These are phyloP conservation scores for Arctocebus calabarensis DNA, from an alignment of 2,797 vertebrate species.

Conservation along the genomic window DNA sequence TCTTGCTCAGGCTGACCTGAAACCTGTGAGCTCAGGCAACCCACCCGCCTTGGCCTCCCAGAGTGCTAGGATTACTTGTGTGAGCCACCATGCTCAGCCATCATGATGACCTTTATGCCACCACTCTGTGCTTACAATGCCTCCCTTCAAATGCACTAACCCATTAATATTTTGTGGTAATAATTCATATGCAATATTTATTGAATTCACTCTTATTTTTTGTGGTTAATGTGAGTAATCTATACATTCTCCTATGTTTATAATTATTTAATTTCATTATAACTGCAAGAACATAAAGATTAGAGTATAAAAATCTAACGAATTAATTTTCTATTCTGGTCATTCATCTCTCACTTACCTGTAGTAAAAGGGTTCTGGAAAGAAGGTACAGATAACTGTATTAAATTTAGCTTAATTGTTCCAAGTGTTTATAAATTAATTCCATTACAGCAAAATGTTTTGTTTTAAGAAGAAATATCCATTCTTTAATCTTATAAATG, in stretches of 20 bases:
- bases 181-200: background rate
- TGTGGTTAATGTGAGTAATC: background rate
- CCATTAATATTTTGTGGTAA: background rate
- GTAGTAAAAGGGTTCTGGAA: background rate
- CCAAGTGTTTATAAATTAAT: background rate
- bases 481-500: background rate
- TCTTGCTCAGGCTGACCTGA: too few relatives aligned
- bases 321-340: slow-evolving; percentile 2
- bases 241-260: background rate
- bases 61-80: too few relatives aligned
- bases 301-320: slow-evolving; percentile 1
- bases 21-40: too few relatives aligned
- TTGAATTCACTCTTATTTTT: background rate
- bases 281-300: background rate
- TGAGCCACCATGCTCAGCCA: too few relatives aligned
- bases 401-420: slow-evolving; percentile 2
- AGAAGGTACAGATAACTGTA: background rate
- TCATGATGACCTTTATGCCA: background rate
- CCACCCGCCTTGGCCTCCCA: too few relatives aligned
- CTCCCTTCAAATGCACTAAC: background rate
- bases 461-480: background rate
- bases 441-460: background rate
- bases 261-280: background rate
- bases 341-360: background rate
- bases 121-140: background rate